Evolutionary conservation across 1,140 invertebrate genomes (phyloP), one percentile per base, ranked within the genome.

Genomic region (Charaxes varanes): DNA sequence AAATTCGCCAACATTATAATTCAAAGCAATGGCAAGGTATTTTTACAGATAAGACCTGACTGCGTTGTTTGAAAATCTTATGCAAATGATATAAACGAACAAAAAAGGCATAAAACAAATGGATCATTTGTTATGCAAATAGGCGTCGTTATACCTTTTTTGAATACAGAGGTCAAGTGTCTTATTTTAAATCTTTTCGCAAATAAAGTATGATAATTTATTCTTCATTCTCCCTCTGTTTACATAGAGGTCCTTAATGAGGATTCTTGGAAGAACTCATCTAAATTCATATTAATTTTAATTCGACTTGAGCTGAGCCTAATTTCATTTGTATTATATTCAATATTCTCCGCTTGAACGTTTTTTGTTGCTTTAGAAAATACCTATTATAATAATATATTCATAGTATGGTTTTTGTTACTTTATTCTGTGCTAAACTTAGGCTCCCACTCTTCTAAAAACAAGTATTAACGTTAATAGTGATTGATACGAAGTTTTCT

Each of bases 251-350:
- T 8, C 18, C 27, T 12, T 45, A 45, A 45, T 45, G 34, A 45
- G 28, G 27, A 23, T 13, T 34, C 19, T 22, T 26, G 27, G 14
- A 35, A 13, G 23, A 37, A 38, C 27, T 38, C 12, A 23, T 43
- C 34, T 24, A 26, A 38, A 45, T 26, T 44, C 35, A 45, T 45
- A 33, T 45, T 26, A 30, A 31, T 44, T 35, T 36, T 31, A 44
- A 37, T 37, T 37, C 12, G 23, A 27, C 35, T 17, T 17, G 6
- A 2, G 17, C 14, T 28, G 23, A 28, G 26, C 15, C 35, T 38
- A 30, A 38, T 30, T 38, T 28, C 17, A 16, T 38, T 38, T 38
- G 24, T 19, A 24, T n/a, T 7, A 30, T 13, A 14, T 17, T 11
- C 15, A 16, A 7, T 4, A 12, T 27, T 4, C 13, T 37, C 18